A percentile compares a stretch with the other conserved stretches of the same genome.
Evolutionary conservation across 35 echinoderm and acorn worm genomes (phyloP).

Genomic region (Ophioderma brevispina): DNA sequence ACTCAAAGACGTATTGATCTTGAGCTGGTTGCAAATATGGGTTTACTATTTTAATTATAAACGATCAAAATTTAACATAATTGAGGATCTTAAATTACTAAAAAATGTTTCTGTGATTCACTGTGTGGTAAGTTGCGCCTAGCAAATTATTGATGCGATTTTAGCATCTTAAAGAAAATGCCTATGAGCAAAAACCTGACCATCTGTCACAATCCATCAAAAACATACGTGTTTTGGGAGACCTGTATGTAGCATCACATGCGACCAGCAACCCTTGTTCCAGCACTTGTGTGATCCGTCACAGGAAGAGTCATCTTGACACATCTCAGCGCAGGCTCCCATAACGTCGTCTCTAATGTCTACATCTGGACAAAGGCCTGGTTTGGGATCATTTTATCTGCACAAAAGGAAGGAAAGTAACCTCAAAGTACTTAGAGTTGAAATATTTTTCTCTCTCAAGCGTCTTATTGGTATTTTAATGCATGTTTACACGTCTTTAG

Average conservation of each 20-base stretch:
- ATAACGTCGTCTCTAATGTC: neutral
- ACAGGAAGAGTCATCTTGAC: neutral
- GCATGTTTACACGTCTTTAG: neutral
- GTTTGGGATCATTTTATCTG: neutral
- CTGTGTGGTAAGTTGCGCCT: neutral
- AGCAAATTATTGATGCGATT: neutral
- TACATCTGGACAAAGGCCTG: neutral
- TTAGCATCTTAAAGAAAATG: neutral
- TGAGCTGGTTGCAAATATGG: no score
- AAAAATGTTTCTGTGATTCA: neutral
- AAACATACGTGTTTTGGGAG: neutral
- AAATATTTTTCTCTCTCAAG: no score
- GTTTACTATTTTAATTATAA: neutral
- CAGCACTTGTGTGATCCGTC: neutral
- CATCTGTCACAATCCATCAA: neutral
- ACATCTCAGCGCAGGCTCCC: neutral
- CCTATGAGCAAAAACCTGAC: neutral
- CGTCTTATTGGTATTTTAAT: neutral
- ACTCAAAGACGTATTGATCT: no score
- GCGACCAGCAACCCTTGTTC: neutral
- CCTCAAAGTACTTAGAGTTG: neutral
- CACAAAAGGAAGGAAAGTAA: neutral
- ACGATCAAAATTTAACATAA: neutral
- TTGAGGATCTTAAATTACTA: neutral
- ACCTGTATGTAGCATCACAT: neutral